Percentiles rank a stretch among this genome's conserved stretches.
Conservation (phyloP, 1,140 invertebrate species). For the Nephotettix cincticeps region DNA sequence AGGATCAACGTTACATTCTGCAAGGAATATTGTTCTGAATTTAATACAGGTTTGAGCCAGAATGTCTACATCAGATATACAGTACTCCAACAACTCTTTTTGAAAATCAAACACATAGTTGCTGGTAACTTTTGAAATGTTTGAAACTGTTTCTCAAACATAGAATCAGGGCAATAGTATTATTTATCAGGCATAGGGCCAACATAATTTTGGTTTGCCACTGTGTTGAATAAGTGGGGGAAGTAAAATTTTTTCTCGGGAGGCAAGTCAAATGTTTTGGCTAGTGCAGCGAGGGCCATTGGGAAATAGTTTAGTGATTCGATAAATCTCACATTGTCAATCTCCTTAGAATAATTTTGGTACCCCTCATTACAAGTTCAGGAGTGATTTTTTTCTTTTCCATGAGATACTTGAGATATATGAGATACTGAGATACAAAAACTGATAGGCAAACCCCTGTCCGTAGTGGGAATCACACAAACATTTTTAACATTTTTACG, state of each 20-base stretch:
- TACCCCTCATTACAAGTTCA: not conserved
- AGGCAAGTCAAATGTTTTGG: no score
- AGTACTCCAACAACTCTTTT: constrained; percentile 18
- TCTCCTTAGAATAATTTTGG: not conserved
- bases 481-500: not conserved
- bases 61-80: constrained; percentile 33
- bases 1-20: constrained; percentile 16
- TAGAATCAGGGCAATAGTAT: constrained; percentile 1
- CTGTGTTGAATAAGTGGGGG: constrained; percentile 36
- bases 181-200: constrained; percentile 16
- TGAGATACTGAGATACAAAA: no score
- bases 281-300: no score
- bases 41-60: constrained; percentile 29
- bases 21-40: not conserved
- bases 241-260: constrained; percentile 28
- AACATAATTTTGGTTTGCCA: constrained; percentile 37
- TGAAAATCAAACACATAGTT: constrained; percentile 3
- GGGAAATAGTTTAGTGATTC: not conserved
- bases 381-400: no score
- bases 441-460: no score
- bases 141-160: constrained; percentile 35
- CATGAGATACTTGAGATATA: no score
- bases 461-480: constrained; percentile 14
- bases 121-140: not conserved
- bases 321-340: not conserved